Evolutionary conservation across 2,113 vertebrate genomes (phyloP).

Genomic region (Paradoxurus hermaphroditus): DNA sequence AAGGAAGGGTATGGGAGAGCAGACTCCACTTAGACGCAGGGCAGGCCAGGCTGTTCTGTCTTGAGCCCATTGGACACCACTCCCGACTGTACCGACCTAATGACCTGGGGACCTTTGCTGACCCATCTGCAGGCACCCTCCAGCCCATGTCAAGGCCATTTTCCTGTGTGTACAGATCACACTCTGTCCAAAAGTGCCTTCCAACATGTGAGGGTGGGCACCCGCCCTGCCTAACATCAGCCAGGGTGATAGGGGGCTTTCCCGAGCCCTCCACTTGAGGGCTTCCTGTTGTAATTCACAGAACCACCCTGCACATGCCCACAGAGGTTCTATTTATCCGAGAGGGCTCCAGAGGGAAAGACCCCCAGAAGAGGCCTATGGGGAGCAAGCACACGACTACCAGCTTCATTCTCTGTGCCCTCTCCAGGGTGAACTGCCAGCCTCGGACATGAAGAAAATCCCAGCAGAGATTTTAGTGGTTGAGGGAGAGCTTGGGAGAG

Average conservation of each 20-base stretch:
- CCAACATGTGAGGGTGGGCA: rapidly evolving
- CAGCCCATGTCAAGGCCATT: no score
- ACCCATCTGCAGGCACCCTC: not conserved
- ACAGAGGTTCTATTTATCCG: not conserved
- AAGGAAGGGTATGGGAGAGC: rapidly evolving
- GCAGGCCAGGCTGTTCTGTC: not conserved
- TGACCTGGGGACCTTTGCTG: not conserved
- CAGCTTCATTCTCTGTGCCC: not conserved
- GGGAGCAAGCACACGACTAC: not conserved
- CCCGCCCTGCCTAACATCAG: not conserved
- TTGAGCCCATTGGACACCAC: not conserved
- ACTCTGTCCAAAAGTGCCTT: not conserved
- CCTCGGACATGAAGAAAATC: not conserved
- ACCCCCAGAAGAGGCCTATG: no score
- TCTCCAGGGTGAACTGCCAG: not conserved
- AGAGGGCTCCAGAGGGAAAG: not conserved
- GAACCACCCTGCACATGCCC: not conserved
- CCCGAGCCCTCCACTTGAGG: no score
- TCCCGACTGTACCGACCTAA: not conserved
- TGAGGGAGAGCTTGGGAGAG: not conserved
- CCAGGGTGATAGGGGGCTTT: not conserved
- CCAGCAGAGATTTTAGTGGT: not conserved
- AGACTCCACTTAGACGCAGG: not conserved
- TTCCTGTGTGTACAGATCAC: not conserved
- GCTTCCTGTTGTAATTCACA: not conserved